Percentiles rank a stretch among this genome's conserved stretches.
Conservation (phyloP, 2,888 invertebrate genomes). For the Hipparchia semele region DNA sequence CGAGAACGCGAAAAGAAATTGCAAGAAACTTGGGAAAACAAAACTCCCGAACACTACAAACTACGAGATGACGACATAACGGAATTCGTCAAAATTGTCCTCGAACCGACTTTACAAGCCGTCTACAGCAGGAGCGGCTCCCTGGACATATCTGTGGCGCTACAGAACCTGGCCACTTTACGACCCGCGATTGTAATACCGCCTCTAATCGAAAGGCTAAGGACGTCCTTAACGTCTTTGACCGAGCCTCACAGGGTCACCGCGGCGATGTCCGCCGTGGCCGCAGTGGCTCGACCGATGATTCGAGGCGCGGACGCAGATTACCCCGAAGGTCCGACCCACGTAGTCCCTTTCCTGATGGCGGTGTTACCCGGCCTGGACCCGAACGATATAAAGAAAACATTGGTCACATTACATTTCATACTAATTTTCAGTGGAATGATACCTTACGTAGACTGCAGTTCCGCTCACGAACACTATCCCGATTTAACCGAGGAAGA, state of each 20-base stretch:
- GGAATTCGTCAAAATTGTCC: slow-evolving; percentile 89
- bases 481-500: slow-evolving; percentile 91
- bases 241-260: slow-evolving; percentile 94
- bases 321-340: slow-evolving; percentile 90
- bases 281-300: slow-evolving; percentile 87
- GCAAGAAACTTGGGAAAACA: slow-evolving; percentile 86
- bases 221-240: slow-evolving; percentile 90
- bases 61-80: slow-evolving; percentile 92
- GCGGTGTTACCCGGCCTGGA: slow-evolving; percentile 94
- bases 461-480: slow-evolving; percentile 86
- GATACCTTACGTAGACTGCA: slow-evolving; percentile 93
- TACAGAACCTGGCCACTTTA: slow-evolving; percentile 90
- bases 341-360: slow-evolving; percentile 91
- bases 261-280: slow-evolving; percentile 87
- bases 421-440: slow-evolving; percentile 89
- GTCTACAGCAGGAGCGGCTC: slow-evolving; percentile 89
- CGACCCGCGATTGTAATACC: slow-evolving; percentile 93
- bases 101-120: slow-evolving; percentile 89
- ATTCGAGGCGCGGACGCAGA: slow-evolving; percentile 78
- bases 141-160: slow-evolving; percentile 85
- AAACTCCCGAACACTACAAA: slow-evolving; percentile 86
- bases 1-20: slow-evolving; percentile 85
- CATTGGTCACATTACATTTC: slow-evolving; percentile 89
- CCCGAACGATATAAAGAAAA: slow-evolving; percentile 92
- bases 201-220: slow-evolving; percentile 90